Evolutionary conservation across 37 sponge, comb jelly and placozoan species (phyloP), one percentile per base, ranked within the genome.

Genomic region (Oopsacas minuta): DNA sequence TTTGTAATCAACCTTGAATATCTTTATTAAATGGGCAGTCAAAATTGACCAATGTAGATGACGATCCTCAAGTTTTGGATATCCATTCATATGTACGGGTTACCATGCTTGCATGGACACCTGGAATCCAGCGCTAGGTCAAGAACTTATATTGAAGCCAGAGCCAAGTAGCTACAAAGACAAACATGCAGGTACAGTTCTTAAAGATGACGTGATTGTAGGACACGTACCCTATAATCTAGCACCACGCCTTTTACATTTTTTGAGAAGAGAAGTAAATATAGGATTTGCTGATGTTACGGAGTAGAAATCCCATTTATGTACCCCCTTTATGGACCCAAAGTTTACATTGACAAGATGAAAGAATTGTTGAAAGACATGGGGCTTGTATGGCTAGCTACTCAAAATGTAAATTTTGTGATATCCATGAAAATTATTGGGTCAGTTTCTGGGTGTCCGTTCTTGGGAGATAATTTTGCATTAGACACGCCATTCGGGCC

Each of bases 221-320:
- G 88, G 88, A 38, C 88, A 85, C 61, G 88, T 87, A 36, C 88
- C 88, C n/a, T 53, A 87, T 37, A 85, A 87, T 39, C 81, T 87
- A 37, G 81, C 88, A 22, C 81, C 84, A 17, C 23, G 35, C 8
- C 22, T 86, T 1, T 86, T 83, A 32, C 83, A 38, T 35, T 84
- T 86, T 34, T 42, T 86, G 83, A 1, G 36, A 85, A 86, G 81
- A 53, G 88, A 52, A n/a, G 37, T 52, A 5, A 87, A 87, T 83
- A 87, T n/a, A n/a, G n/a, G n/a, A n/a, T n/a, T n/a, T n/a, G n/a
- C n/a, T n/a, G n/a, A n/a, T n/a, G n/a, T n/a, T n/a, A n/a, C n/a
- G n/a, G n/a, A n/a, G n/a, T n/a, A n/a, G n/a, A n/a, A n/a, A n/a
- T n/a, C n/a, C n/a, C n/a, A n/a, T n/a, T n/a, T n/a, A n/a, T n/a